Conservation (phyloP, 2,113 vertebrate species). For the Megalops atlanticus region DNA sequence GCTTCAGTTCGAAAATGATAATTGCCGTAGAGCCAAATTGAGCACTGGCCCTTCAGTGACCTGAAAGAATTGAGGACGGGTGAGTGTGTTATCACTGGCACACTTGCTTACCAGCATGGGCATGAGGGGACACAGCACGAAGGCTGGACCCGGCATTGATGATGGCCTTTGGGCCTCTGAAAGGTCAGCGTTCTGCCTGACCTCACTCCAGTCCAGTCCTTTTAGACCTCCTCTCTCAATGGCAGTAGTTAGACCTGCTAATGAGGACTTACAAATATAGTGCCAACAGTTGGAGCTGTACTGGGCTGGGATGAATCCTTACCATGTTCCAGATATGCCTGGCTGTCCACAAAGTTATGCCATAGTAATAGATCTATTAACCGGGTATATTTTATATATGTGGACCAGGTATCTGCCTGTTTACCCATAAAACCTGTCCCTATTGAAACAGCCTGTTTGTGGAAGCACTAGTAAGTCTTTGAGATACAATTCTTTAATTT, state of each 20-base stretch:
- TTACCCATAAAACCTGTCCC: too few species aligned
- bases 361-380: neutral
- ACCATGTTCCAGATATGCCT: neutral
- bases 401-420: neutral
- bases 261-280: neutral
- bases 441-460: neutral
- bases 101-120: neutral
- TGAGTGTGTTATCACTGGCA: neutral
- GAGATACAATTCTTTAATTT: neutral
- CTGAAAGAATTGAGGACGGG: constrained; percentile 11
- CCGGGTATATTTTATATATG: neutral
- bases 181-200: constrained; percentile 6
- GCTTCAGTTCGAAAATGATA: constrained; percentile 28
- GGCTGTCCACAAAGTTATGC: neutral
- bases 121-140: neutral
- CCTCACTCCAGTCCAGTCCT: neutral
- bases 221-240: neutral
- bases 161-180: constrained; percentile 1
- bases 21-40: constrained; percentile 22
- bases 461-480: neutral
- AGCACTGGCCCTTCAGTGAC: constrained; percentile 26
- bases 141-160: neutral
- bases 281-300: too few species aligned
- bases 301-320: neutral
- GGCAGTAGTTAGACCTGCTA: neutral